These are phyloP conservation scores for Alethe diademata DNA, from an alignment of 2,113 vertebrate genomes.

Conservation along the genomic window DNA sequence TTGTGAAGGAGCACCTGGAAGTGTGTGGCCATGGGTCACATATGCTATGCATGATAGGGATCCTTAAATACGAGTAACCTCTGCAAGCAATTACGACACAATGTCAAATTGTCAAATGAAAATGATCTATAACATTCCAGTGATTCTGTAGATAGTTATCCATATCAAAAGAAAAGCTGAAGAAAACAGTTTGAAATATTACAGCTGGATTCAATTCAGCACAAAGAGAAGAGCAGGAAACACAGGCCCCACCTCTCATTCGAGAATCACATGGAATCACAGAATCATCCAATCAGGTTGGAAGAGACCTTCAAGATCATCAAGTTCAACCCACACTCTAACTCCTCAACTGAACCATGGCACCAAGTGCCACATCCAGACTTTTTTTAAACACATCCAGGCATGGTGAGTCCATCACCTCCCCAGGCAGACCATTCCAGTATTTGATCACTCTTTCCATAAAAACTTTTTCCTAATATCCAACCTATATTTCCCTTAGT, in stretches of 20 bases:
- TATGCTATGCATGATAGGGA: background rate
- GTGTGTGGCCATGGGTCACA: background rate
- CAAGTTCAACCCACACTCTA: no score
- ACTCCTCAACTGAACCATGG: no score
- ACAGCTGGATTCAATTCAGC: background rate
- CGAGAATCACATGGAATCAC: background rate
- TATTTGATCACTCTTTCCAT: no score
- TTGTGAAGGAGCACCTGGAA: background rate
- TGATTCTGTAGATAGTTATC: background rate
- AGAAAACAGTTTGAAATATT: background rate
- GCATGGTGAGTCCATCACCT: no score
- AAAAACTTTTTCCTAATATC: no score
- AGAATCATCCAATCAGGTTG: no score
- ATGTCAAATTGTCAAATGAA: background rate
- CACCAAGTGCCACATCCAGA: no score
- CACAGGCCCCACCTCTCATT: background rate
- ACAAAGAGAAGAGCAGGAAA: background rate
- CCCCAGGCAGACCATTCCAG: no score
- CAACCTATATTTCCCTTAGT: no score
- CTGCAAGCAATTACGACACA: background rate
- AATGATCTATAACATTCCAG: background rate
- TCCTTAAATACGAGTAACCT: background rate
- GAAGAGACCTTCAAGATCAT: no score
- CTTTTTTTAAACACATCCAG: no score
- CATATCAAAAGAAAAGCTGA: background rate